Evolutionary conservation across 1,140 invertebrate genomes (phyloP).

Genomic region (Linepithema humile): DNA sequence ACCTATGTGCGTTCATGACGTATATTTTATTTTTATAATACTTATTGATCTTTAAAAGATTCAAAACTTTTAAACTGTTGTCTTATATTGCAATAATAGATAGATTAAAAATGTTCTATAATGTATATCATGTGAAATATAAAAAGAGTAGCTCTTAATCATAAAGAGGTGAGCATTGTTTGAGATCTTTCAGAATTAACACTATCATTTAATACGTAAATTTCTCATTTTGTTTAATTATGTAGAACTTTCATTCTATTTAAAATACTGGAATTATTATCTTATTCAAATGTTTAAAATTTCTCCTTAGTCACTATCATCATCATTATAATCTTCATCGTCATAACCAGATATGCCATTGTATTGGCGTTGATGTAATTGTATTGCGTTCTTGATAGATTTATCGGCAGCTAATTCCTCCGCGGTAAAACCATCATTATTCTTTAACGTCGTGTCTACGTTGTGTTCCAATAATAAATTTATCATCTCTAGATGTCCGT

Average conservation of each 20-base stretch:
- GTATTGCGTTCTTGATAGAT: slow-evolving; percentile 80
- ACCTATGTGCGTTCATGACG: background rate
- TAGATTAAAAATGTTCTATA: background rate
- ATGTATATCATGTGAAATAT: slow-evolving; percentile 7
- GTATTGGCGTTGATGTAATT: slow-evolving; percentile 74
- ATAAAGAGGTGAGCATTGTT: background rate
- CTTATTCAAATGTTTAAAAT: slow-evolving; percentile 53
- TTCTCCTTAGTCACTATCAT: slow-evolving; percentile 81
- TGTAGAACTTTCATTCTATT: slow-evolving; percentile 54
- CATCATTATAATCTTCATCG: slow-evolving; percentile 79
- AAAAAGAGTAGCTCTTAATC: background rate
- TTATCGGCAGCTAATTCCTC: slow-evolving; percentile 85
- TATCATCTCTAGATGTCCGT: slow-evolving; percentile 87
- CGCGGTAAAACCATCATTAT: slow-evolving; percentile 85
- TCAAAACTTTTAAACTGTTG: background rate
- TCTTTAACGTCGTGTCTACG: slow-evolving; percentile 85
- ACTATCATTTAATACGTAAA: slow-evolving; percentile 25
- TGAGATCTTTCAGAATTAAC: slow-evolving; percentile 20
- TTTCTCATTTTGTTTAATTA: slow-evolving; percentile 38
- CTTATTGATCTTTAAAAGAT: background rate
- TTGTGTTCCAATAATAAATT: slow-evolving; percentile 86
- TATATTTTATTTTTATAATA: background rate
- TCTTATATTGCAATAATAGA: background rate
- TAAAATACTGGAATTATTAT: background rate
- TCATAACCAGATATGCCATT: slow-evolving; percentile 70